Evolutionary conservation across 2,113 vertebrate species (phyloP).

Genomic region (Jacana jacana): DNA sequence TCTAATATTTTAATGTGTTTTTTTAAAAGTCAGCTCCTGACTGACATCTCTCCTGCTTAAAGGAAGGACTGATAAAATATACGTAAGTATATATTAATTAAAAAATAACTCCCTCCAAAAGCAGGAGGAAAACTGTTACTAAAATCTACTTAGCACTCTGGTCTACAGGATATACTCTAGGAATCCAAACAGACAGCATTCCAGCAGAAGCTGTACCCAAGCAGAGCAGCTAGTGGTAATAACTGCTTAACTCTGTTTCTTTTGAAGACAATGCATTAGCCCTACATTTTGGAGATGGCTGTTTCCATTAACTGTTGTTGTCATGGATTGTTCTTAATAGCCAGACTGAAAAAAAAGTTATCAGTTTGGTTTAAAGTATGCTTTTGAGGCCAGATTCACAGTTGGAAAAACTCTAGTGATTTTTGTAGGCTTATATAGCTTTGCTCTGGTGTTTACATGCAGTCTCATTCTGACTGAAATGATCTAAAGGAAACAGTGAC

Average conservation of each 20-base stretch:
- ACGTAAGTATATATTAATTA: background rate
- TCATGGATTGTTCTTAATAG: constrained; percentile 9
- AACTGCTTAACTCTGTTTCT: background rate
- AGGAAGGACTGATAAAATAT: background rate
- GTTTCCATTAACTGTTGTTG: constrained; percentile 8
- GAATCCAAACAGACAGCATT: background rate
- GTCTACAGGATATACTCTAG: background rate
- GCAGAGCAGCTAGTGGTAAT: background rate
- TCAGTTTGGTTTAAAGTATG: background rate
- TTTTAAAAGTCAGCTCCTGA: background rate
- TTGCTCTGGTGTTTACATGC: constrained; percentile 11
- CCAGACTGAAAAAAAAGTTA: background rate
- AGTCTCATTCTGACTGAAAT: constrained; percentile 28
- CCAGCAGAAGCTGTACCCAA: background rate
- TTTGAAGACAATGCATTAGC: background rate
- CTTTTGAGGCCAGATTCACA: background rate
- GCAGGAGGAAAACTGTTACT: background rate
- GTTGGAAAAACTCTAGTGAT: background rate
- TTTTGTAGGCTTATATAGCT: background rate
- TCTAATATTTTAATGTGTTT: background rate
- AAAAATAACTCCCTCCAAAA: background rate
- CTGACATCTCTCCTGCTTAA: background rate
- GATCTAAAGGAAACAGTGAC: background rate
- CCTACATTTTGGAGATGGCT: background rate
- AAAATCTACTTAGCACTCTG: background rate